phyloP scores from a whole-genome alignment of 23 tunicate species.

The Trididemnum miniatum region DNA sequence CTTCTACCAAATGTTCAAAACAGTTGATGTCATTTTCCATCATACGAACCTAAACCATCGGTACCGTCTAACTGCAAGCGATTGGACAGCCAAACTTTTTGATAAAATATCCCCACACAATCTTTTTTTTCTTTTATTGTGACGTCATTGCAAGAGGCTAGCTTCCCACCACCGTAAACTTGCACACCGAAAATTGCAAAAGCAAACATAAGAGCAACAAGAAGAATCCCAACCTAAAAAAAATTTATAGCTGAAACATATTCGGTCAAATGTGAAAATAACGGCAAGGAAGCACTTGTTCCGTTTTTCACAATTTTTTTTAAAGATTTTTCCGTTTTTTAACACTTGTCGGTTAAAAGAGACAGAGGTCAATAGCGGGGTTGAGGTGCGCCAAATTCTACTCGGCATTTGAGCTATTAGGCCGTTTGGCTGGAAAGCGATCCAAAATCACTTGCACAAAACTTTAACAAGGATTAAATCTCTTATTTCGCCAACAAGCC shows the following conservation, averaged over 20 bases:
- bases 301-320: no score
- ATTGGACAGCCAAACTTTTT: slow-evolving; percentile 84
- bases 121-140: slow-evolving; percentile 45
- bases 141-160: slow-evolving; percentile 95
- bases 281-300: not conserved
- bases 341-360: no score
- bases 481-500: no score
- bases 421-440: no score
- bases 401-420: no score
- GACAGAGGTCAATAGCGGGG: no score
- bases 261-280: not conserved
- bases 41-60: not conserved
- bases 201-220: slow-evolving; percentile 84
- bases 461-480: no score
- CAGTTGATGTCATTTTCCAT: no score
- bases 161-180: slow-evolving; percentile 88
- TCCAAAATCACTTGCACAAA: no score
- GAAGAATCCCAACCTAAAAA: slow-evolving; percentile 72
- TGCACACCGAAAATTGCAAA: slow-evolving; percentile 98
- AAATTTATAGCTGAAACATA: not conserved
- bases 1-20: no score
- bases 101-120: slow-evolving; percentile 88
- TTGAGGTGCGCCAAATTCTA: no score
- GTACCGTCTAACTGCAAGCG: slow-evolving; percentile 31
- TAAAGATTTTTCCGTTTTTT: no score